Conservation (phyloP, 2,888 invertebrate species). For the Neocrepidodera transversa region DNA sequence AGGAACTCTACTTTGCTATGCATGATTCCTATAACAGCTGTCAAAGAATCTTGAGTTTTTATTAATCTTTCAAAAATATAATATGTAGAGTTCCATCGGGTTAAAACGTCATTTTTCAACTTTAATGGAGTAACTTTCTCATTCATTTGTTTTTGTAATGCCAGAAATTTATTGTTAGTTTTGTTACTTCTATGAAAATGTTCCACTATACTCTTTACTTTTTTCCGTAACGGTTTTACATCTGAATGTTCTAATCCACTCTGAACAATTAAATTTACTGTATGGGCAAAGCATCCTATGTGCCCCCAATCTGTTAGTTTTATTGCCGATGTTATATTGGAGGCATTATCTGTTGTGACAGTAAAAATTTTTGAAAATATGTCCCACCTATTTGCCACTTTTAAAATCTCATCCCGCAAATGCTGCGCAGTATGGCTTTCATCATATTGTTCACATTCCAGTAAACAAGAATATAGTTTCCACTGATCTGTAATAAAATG, state of each 20-base stretch:
- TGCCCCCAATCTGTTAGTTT: slow-evolving; percentile 13
- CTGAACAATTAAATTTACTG: too few relatives aligned
- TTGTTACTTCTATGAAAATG: slow-evolving; percentile 26
- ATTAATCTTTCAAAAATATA: background rate
- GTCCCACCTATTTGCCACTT: background rate
- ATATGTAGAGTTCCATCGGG: too few relatives aligned
- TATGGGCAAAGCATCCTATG: too few relatives aligned
- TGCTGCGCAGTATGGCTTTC: background rate
- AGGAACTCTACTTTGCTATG: slow-evolving; percentile 37
- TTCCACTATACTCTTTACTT: slow-evolving; percentile 18
- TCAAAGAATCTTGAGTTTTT: slow-evolving; percentile 32
- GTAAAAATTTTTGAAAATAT: slow-evolving; percentile 10
- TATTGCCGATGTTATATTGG: slow-evolving; percentile 20
- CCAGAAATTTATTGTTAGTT: slow-evolving; percentile 25
- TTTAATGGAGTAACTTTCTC: too few relatives aligned
- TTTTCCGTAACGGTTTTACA: background rate
- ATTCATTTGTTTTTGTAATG: too few relatives aligned
- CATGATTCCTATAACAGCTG: slow-evolving; percentile 33
- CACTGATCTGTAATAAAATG: background rate
- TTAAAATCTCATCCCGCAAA: background rate
- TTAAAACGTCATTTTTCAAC: too few relatives aligned
- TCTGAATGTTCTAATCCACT: slow-evolving; percentile 8
- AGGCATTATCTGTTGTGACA: slow-evolving; percentile 25
- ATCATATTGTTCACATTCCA: background rate
- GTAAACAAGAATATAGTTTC: background rate